These are phyloP conservation scores for Theristicus caerulescens DNA, from an alignment of 2,113 vertebrate genomes.

Conservation along the genomic window DNA sequence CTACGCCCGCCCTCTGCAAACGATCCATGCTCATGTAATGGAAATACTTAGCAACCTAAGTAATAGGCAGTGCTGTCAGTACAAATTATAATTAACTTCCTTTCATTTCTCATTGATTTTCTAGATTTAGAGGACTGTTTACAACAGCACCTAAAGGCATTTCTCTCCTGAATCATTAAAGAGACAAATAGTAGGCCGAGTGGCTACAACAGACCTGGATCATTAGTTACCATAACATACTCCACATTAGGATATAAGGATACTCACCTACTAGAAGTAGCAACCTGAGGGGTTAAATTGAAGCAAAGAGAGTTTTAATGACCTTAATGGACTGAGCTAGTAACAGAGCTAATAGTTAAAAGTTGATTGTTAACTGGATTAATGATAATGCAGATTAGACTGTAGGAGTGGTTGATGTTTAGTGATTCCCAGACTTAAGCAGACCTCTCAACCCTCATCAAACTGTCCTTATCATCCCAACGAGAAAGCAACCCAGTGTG, in stretches of 20 bases:
- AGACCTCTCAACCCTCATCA: background rate
- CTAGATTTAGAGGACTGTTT: conserved; percentile 5
- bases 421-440: background rate
- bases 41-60: conserved; percentile 5
- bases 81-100: conserved; percentile 17
- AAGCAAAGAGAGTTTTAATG: background rate
- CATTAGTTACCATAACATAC: background rate
- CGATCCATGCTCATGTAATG: background rate
- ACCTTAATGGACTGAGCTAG: background rate
- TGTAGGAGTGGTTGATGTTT: background rate
- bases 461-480: background rate
- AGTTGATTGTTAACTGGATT: background rate
- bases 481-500: background rate
- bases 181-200: background rate
- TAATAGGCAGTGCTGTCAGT: background rate
- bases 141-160: background rate
- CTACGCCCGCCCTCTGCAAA: background rate
- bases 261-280: background rate
- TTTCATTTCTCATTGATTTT: conserved; percentile 31
- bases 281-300: background rate
- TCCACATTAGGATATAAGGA: background rate
- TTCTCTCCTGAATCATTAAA: conserved; percentile 21
- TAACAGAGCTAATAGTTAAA: background rate
- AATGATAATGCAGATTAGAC: background rate
- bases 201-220: background rate